These are phyloP conservation scores for Coleophora flavipennella DNA, from an alignment of 2,888 invertebrate genomes.

Conservation along the genomic window DNA sequence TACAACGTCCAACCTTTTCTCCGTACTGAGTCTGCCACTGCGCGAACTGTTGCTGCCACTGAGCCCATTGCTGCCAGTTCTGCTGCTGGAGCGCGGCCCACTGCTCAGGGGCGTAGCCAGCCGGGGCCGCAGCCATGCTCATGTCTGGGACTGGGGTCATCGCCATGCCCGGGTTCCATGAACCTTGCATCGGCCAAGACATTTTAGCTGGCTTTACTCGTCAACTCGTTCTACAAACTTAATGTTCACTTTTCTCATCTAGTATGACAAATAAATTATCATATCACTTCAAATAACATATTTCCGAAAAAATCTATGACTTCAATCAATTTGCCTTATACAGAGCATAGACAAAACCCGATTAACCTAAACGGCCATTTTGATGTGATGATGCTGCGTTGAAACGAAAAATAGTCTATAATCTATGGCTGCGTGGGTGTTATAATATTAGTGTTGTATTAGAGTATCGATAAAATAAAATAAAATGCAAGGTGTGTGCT, in stretches of 20 bases:
- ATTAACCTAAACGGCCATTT: background rate
- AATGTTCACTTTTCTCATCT: too few relatives aligned
- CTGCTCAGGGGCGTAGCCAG: constrained; percentile 73
- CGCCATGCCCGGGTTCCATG: constrained; percentile 40
- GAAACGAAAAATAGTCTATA: background rate
- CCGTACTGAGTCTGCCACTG: constrained; percentile 85
- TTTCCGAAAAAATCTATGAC: too few relatives aligned
- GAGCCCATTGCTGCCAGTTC: constrained; percentile 82
- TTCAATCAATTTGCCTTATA: too few relatives aligned
- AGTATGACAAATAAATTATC: too few relatives aligned
- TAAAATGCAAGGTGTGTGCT: too few relatives aligned
- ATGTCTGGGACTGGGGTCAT: constrained; percentile 37
- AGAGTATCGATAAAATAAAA: too few relatives aligned
- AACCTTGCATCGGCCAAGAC: constrained; percentile 53
- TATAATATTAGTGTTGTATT: too few relatives aligned
- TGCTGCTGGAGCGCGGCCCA: constrained; percentile 79
- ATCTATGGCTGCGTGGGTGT: too few relatives aligned
- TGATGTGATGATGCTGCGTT: background rate
- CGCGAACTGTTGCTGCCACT: constrained; percentile 84
- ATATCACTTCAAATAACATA: too few relatives aligned
- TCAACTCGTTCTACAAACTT: too few relatives aligned
- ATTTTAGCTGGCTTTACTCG: constrained; percentile 23
- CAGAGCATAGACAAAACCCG: too few relatives aligned
- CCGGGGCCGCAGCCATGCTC: constrained; percentile 33
- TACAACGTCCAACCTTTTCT: constrained; percentile 70